These are phyloP conservation scores for Chorisops tibialis DNA, from an alignment of 2,888 invertebrate genomes.

Conservation along the genomic window DNA sequence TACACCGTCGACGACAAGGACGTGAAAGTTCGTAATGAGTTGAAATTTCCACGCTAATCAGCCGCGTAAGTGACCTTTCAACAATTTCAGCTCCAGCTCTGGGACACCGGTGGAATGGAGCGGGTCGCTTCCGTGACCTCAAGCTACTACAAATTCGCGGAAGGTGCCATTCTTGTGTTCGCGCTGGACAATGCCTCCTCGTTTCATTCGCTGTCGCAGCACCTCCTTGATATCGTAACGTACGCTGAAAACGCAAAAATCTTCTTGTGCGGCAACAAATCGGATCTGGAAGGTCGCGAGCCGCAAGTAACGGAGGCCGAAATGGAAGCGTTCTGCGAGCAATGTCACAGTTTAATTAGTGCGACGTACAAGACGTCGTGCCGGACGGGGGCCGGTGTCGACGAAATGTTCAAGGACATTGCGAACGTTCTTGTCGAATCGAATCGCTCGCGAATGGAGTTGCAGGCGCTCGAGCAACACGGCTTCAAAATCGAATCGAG, in stretches of 20 bases:
- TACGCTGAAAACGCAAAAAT: conserved; percentile 94
- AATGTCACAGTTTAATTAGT: conserved; percentile 86
- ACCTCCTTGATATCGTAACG: conserved; percentile 87
- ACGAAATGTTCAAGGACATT: conserved; percentile 89
- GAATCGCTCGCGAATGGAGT: conserved; percentile 76
- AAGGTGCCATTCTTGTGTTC: conserved; percentile 90
- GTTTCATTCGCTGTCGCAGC: conserved; percentile 88
- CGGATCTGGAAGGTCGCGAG: conserved; percentile 69
- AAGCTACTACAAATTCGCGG: conserved; percentile 93
- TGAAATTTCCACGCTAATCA: no score
- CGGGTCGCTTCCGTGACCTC: conserved; percentile 92
- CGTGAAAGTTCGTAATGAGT: conserved; percentile 60
- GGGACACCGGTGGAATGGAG: conserved; percentile 98
- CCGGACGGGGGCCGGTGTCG: conserved; percentile 79
- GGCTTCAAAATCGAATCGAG: conserved; percentile 70
- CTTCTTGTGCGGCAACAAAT: conserved; percentile 90
- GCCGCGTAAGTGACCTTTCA: neutral
- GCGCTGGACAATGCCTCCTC: conserved; percentile 87
- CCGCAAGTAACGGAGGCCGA: conserved; percentile 80
- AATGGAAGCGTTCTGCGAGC: conserved; percentile 87
- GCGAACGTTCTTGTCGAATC: conserved; percentile 75
- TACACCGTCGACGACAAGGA: conserved; percentile 73
- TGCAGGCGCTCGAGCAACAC: conserved; percentile 74
- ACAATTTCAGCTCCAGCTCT: conserved; percentile 73
- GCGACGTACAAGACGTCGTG: conserved; percentile 88